phyloP scores from a whole-genome alignment of 2,113 vertebrate genomes.

The Oncorhynchus gorbuscha region DNA sequence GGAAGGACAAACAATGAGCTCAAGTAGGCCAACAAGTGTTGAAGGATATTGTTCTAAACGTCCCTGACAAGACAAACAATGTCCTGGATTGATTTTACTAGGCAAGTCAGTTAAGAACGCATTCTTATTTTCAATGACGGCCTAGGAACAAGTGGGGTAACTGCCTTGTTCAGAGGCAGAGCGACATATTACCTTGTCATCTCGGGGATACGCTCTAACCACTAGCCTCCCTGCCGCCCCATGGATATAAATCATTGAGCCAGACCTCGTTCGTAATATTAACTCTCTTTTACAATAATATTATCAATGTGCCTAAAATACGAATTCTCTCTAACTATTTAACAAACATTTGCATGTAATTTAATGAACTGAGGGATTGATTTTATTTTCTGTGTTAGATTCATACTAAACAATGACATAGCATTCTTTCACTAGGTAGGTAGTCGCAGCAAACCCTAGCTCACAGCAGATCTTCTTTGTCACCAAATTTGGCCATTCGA shows the following conservation, averaged over 20 bases:
- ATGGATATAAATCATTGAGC: background rate
- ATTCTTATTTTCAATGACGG: too few species aligned
- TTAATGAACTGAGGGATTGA: background rate
- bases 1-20: slow-evolving; percentile 20
- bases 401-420: background rate
- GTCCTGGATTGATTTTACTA: too few species aligned
- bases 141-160: too few species aligned
- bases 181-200: too few species aligned
- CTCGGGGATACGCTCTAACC: too few species aligned
- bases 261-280: background rate
- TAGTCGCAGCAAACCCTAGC: background rate
- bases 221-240: too few species aligned
- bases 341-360: background rate
- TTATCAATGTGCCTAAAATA: background rate
- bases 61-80: background rate
- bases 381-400: background rate
- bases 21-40: background rate
- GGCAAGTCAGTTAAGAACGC: too few species aligned
- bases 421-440: background rate
- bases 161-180: too few species aligned
- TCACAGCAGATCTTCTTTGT: background rate
- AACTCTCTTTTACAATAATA: background rate
- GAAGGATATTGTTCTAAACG: background rate
- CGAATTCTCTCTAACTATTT: background rate
- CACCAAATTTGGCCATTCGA: background rate